phyloP scores from a whole-genome alignment of 2,113 vertebrate genomes.

The Callorhinus ursinus region DNA sequence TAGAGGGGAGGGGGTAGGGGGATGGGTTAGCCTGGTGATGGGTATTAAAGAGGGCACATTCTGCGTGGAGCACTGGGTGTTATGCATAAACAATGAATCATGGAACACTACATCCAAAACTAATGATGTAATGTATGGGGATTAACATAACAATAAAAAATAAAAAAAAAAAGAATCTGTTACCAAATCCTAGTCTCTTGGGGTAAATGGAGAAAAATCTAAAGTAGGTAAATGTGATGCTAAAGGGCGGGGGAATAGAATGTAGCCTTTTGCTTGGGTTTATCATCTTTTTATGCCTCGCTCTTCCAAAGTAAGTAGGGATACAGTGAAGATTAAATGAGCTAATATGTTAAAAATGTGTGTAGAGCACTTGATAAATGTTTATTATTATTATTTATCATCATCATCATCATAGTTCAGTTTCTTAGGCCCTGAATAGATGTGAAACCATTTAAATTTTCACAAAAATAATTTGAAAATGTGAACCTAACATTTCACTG shows the following conservation, averaged over 20 bases:
- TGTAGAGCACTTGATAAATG: not conserved
- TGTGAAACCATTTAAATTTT: conserved; percentile 18
- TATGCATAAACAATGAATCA: too few species aligned
- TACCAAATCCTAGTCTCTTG: not conserved
- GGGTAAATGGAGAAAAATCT: not conserved
- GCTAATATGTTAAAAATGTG: not conserved
- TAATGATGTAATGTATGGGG: too few species aligned
- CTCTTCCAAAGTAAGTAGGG: not conserved
- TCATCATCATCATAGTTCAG: not conserved
- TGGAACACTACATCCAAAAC: too few species aligned
- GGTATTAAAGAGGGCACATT: too few species aligned
- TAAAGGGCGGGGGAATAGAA: not conserved
- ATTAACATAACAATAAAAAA: too few species aligned
- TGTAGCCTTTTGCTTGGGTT: not conserved
- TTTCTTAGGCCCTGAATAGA: not conserved
- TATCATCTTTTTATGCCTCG: not conserved
- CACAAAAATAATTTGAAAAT: conserved; percentile 27
- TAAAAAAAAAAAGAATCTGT: not conserved
- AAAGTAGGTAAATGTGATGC: not conserved
- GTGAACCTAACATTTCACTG: not conserved
- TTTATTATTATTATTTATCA: not conserved
- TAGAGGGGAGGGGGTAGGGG: too few species aligned
- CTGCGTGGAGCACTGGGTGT: too few species aligned
- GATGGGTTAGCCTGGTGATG: too few species aligned
- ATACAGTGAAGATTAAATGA: not conserved